Evolutionary conservation across 2,113 vertebrate species (phyloP).

Genomic region (Semnornis frantzii): DNA sequence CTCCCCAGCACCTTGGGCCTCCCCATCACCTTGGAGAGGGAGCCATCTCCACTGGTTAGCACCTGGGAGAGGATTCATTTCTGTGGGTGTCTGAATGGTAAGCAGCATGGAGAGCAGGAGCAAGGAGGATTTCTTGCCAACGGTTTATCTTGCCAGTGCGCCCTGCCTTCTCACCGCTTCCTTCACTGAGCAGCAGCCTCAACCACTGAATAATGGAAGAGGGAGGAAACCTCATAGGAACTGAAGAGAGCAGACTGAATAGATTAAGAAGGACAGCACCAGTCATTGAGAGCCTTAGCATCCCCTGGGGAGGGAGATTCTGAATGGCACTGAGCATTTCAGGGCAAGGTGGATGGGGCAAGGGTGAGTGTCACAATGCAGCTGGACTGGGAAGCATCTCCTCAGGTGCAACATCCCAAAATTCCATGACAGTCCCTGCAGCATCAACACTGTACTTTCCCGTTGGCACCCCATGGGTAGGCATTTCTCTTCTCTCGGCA

Average conservation of each 20-base stretch:
- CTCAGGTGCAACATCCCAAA: background rate
- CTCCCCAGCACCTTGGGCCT: background rate
- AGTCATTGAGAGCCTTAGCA: background rate
- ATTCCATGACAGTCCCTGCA: accelerated
- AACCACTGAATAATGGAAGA: background rate
- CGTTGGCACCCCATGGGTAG: background rate
- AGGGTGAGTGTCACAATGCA: background rate
- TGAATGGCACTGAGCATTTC: accelerated
- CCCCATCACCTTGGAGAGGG: background rate
- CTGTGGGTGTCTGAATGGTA: background rate
- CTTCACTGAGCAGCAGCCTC: background rate
- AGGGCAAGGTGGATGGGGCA: background rate
- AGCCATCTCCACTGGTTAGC: background rate
- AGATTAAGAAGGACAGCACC: background rate
- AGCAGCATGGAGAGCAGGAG: background rate
- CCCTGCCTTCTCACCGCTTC: background rate
- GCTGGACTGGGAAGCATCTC: background rate
- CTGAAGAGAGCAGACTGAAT: background rate
- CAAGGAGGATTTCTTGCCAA: background rate
- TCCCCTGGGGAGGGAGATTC: background rate
- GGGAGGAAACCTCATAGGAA: background rate
- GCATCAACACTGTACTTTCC: background rate
- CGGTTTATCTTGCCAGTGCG: background rate
- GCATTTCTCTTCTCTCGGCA: background rate
- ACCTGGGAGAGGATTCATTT: background rate